Evolutionary conservation across 2,113 vertebrate genomes (phyloP).

Genomic region (Pseudolaguvia tuberculata): DNA sequence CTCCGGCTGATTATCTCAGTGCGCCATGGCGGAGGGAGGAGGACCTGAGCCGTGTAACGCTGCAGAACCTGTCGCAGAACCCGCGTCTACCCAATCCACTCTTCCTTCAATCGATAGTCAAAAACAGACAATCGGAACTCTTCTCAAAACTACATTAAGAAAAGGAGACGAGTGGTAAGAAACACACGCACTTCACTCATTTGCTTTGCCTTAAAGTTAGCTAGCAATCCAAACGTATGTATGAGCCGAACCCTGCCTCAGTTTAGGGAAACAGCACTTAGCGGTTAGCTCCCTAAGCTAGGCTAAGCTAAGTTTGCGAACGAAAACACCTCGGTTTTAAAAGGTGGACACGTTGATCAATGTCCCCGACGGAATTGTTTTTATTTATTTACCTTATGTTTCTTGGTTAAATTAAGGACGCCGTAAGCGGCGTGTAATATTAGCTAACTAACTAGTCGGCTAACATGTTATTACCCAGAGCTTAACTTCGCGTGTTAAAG

Average conservation of each 20-base stretch:
- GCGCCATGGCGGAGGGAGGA: conserved; percentile 79
- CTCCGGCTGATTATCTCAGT: conserved; percentile 57
- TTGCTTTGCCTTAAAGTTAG: conserved; percentile 10
- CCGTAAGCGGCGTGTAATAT: neutral
- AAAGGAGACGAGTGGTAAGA: conserved; percentile 76
- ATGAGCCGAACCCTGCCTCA: neutral
- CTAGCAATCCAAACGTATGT: neutral
- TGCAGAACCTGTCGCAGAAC: conserved; percentile 71
- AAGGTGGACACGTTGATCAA: too few relatives aligned
- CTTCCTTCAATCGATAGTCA: conserved; percentile 69
- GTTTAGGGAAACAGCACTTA: neutral
- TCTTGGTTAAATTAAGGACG: neutral
- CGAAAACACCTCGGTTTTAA: too few relatives aligned
- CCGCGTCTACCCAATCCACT: conserved; percentile 65
- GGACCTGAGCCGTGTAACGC: conserved; percentile 75
- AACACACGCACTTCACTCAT: conserved; percentile 16
- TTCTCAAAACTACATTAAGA: conserved; percentile 69
- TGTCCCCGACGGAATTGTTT: neutral
- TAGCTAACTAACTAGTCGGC: neutral
- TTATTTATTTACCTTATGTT: neutral
- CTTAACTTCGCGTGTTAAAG: neutral
- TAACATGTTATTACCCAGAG: neutral
- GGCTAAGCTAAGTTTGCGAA: conserved; percentile 31
- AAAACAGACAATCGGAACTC: conserved; percentile 69
- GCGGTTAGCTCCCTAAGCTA: neutral